Evolutionary conservation across 2,888 invertebrate species (phyloP).

Genomic region (Zele albiditarsus): DNA sequence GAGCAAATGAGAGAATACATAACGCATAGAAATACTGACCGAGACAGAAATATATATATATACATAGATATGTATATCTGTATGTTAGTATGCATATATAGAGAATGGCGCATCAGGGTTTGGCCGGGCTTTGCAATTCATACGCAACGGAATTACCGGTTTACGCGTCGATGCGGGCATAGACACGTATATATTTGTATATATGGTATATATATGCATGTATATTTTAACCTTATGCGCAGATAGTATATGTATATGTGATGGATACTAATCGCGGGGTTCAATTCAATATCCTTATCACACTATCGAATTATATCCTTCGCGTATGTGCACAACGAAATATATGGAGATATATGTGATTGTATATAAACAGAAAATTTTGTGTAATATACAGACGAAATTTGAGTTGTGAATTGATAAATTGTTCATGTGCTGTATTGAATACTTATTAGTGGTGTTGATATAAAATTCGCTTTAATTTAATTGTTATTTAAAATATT

Average conservation of each 20-base stretch:
- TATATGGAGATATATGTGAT: not conserved
- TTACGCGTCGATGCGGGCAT: conserved; percentile 62
- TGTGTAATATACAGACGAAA: no score
- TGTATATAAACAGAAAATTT: not conserved
- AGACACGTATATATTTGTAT: not conserved
- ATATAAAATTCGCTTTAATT: no score
- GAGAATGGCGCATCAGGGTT: conserved; percentile 62
- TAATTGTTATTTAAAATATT: no score
- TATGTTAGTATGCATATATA: conserved; percentile 39
- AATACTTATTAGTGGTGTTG: no score
- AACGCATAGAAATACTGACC: conserved; percentile 71
- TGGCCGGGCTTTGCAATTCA: conserved; percentile 64
- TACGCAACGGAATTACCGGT: conserved; percentile 69
- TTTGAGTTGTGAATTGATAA: no score
- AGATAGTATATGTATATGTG: conserved; percentile 25
- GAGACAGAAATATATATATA: conserved; percentile 74
- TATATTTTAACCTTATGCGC: not conserved
- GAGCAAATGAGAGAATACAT: conserved; percentile 60
- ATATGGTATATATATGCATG: not conserved
- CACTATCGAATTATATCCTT: conserved; percentile 50
- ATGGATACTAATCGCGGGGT: conserved; percentile 49
- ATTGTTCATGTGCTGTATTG: no score
- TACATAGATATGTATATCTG: not conserved
- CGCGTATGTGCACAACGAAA: not conserved
- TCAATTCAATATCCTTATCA: conserved; percentile 53